Evolutionary conservation across 2,888 invertebrate genomes (phyloP), one percentile per base, ranked within the genome.

Genomic region (Harpalus rubripes): DNA sequence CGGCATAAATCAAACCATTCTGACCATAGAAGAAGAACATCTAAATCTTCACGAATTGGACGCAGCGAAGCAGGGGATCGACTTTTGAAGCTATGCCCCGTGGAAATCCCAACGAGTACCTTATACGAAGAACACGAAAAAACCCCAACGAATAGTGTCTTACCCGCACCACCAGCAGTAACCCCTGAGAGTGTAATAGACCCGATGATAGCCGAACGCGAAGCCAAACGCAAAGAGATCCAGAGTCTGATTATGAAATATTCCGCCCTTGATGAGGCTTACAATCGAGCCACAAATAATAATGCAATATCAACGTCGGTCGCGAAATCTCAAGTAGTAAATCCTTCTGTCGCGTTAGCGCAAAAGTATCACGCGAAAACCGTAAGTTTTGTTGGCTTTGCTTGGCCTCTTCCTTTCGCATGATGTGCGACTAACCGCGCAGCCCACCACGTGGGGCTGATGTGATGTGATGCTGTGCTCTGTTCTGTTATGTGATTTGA

Each of bases 231-330:
- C 56, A 96, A 96, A 89, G 97, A 97, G 89, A 96, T 96, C 85
- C 95, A 96, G 90, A 95, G 95, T 88, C 92, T 97, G 85, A 96
- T 96, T 86, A 93, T 95, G 92, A 97, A 96, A 90, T 97, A 97
- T 90, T 95, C 96, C 41, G 96, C 95, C 68, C 92, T 96, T 87
- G 96, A 96, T 88, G 95, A 96, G 88, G 94, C 94, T 85, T 95
- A 95, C 90, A 94, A 91, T 90, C 87, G 88, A 84, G 87, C 88
- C 56, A 85, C 86, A 44, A 81, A 81, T 59, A 72, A 76, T 39
- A 80, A 82, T 22, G 85, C 84, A 76, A 85, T 76, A 1, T 86
- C 63, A 86, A 84, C 10, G 10, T 61, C 80, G 12, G 22, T 16
- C 59, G 65, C 85, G 22, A 68, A 82, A 72, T 82, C 84, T 32